Conservation (phyloP, 2,113 vertebrate species). For the Anarhynchus alexandrinus region DNA sequence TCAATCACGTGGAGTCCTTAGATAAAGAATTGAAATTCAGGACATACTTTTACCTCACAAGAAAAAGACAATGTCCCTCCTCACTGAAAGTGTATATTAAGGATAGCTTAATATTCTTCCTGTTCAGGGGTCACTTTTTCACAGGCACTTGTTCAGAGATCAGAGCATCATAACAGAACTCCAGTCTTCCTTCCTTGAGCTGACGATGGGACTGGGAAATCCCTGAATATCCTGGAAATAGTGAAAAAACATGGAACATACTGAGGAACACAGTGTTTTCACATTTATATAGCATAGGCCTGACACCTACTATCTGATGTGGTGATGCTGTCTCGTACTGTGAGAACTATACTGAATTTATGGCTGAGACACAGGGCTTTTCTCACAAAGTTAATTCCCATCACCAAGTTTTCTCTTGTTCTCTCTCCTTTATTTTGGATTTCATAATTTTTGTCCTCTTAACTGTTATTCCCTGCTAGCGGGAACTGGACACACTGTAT, state of each 20-base stretch:
- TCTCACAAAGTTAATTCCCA: neutral
- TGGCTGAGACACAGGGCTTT: neutral
- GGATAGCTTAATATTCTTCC: neutral
- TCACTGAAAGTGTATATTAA: neutral
- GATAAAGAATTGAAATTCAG: neutral
- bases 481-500: neutral
- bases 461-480: neutral
- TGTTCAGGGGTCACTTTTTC: neutral
- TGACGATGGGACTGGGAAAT: neutral
- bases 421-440: neutral
- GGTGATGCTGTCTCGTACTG: neutral
- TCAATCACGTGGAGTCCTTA: neutral
- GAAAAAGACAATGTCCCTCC: neutral
- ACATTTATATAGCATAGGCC: neutral
- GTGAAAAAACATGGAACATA: neutral
- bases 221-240: neutral
- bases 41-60: neutral
- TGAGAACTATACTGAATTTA: neutral
- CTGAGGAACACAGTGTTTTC: neutral
- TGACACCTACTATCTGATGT: neutral
- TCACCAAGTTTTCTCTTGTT: neutral
- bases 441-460: neutral
- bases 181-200: neutral
- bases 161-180: neutral
- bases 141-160: neutral